Percentiles rank a stretch among this genome's conserved stretches.
Evolutionary conservation across 2,797 vertebrate genomes (phyloP).

Genomic region (Anguilla megastoma): DNA sequence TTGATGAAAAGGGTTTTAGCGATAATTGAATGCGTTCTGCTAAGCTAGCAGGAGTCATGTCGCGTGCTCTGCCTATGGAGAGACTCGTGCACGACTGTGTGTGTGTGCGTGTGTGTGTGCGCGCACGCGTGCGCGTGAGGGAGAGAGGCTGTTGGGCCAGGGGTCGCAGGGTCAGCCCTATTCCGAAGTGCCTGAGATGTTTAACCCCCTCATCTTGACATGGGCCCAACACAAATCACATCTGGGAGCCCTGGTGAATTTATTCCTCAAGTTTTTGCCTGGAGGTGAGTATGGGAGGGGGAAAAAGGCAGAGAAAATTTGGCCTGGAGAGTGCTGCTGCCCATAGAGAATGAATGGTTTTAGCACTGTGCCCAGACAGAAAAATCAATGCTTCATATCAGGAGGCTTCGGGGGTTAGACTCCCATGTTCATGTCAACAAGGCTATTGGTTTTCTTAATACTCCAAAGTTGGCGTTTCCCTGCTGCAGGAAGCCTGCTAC

Average conservation of each 20-base stretch:
- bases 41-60: slow-evolving; percentile 43
- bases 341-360: slow-evolving; percentile 97
- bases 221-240: slow-evolving; percentile 77
- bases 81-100: not conserved
- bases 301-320: slow-evolving; percentile 80
- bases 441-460: slow-evolving; percentile 94
- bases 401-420: slow-evolving; percentile 88
- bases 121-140: too few species aligned
- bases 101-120: not conserved
- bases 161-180: not conserved
- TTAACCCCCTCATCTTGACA: slow-evolving; percentile 71
- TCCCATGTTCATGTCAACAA: slow-evolving; percentile 96
- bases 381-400: slow-evolving; percentile 95
- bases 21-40: slow-evolving; percentile 54
- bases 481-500: slow-evolving; percentile 66
- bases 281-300: slow-evolving; percentile 43
- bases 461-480: slow-evolving; percentile 84
- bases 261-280: slow-evolving; percentile 84
- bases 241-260: slow-evolving; percentile 72
- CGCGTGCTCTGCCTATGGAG: not conserved
- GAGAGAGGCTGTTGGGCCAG: slow-evolving; percentile 4
- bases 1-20: slow-evolving; percentile 41
- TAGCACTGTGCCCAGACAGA: slow-evolving; percentile 87
- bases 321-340: slow-evolving; percentile 81
- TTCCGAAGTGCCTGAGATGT: slow-evolving; percentile 48